Evolutionary conservation across 2,888 invertebrate species (phyloP), one percentile per base, ranked within the genome.

Genomic region (Creontiades dilutus): DNA sequence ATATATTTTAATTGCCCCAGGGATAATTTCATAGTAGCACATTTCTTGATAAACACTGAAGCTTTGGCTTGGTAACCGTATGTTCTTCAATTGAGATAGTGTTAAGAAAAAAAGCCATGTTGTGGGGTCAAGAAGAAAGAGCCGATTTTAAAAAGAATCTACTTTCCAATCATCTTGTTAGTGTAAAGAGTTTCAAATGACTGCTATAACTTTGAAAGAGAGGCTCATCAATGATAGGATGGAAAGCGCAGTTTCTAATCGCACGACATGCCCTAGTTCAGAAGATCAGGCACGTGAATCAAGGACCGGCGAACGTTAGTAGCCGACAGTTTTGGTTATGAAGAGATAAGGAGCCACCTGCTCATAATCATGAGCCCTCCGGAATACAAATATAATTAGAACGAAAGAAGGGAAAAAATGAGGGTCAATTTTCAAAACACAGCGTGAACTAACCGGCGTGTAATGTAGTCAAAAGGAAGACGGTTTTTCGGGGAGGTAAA

Each of bases 341-440:
- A 46, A 78, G 78, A 19, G 47, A 78, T 37, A n/a, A 14, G 37
- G 13, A 13, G 37, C 37, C 82, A 82, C 82, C 82, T 82, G 82
- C 55, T 52, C 52, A 82, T 82, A 82, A 82, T 52, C 48, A 52
- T 82, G 19, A 2, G 16, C 27, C 27, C 82, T 23, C 47, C 16
- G 27, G 46, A 47, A 82, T 48, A 82, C 82, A 82, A 82, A 82
- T 82, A 82, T 82, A 82, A 82, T 82, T 82, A 82, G 27, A 27
- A 16, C 48, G 52, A 13, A 9, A 11, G 68, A 68, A 23, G 23
- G 19, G 19, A 23, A 47, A 52, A 82, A 82, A 47, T 52, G 82
- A 52, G 82, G 16, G 47, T 37, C 78, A 78, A 78, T 78, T 78
- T 78, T 46, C 46, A 78, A 78, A 78, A 78, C 78, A 78, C 78